These are phyloP conservation scores for Vanessa cardui DNA, from an alignment of 2,888 invertebrate species.

Conservation along the genomic window DNA sequence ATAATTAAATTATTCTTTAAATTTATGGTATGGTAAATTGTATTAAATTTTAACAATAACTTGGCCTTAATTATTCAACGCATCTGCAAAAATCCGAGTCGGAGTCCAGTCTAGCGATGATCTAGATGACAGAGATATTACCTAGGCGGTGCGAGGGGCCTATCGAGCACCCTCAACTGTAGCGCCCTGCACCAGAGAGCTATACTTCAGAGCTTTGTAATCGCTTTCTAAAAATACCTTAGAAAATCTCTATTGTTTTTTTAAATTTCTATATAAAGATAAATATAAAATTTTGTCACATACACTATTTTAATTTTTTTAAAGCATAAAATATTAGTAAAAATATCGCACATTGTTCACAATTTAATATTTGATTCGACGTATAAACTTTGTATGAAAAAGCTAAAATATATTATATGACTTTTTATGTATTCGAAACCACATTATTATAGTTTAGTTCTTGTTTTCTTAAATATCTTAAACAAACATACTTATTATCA, in stretches of 20 bases:
- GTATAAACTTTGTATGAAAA: too few relatives aligned
- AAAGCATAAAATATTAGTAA: too few relatives aligned
- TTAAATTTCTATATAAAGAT: conserved; percentile 1
- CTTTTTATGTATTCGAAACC: too few relatives aligned
- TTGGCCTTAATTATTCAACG: not conserved
- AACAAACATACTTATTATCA: too few relatives aligned
- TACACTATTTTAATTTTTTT: not conserved
- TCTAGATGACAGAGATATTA: conserved; percentile 34
- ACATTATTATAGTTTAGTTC: too few relatives aligned
- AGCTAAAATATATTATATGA: too few relatives aligned
- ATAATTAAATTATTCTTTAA: too few relatives aligned
- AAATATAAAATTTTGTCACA: not conserved
- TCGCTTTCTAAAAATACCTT: conserved; percentile 50
- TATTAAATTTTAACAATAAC: too few relatives aligned
- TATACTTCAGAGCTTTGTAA: conserved; percentile 57
- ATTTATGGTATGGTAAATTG: too few relatives aligned
- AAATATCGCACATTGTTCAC: too few relatives aligned
- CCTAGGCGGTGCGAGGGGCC: conserved; percentile 47
- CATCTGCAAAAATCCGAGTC: not conserved
- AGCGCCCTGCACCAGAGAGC: conserved; percentile 68
- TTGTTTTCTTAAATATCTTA: too few relatives aligned
- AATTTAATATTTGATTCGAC: too few relatives aligned
- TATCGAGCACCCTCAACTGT: conserved; percentile 72
- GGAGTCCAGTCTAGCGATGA: conserved; percentile 26
- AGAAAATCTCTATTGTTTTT: conserved; percentile 14